These are phyloP conservation scores for Empis stercorea DNA, from an alignment of 2,888 invertebrate species.

Conservation along the genomic window DNA sequence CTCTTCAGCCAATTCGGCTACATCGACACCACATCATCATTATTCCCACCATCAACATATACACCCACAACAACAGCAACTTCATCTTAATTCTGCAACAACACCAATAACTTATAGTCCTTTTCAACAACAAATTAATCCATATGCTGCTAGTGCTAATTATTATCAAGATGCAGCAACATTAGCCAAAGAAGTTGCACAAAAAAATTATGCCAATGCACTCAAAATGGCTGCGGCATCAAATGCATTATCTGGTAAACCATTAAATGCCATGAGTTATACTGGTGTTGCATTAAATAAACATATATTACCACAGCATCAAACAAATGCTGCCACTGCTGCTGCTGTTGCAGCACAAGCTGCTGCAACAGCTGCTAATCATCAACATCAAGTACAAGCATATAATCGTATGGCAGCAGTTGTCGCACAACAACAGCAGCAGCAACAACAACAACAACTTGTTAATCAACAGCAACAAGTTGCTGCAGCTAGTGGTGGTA, in stretches of 20 bases:
- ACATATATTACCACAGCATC: conserved; percentile 17
- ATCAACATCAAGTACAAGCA: conserved; percentile 15
- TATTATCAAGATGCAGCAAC: conserved; percentile 47
- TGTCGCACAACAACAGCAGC: conserved; percentile 26
- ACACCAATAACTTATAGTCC: conserved; percentile 14
- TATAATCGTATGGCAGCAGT: conserved; percentile 3
- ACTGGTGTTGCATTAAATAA: conserved; percentile 60
- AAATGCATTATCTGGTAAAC: conserved; percentile 32
- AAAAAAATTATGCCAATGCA: conserved; percentile 69
- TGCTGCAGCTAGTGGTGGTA: not conserved
- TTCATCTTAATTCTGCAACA: conserved; percentile 4
- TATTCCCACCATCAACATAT: conserved; percentile 14
- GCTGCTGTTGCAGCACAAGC: conserved; percentile 18
- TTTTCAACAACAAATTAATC: conserved; percentile 18
- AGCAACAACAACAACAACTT: conserved; percentile 10
- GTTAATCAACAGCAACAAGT: not conserved
- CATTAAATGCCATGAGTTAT: conserved; percentile 48
- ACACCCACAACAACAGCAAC: conserved; percentile 15
- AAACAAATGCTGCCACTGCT: conserved; percentile 13
- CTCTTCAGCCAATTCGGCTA: conserved; percentile 12
- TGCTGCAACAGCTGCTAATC: conserved; percentile 16
- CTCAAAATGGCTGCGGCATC: conserved; percentile 46
- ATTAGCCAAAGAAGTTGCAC: conserved; percentile 68
- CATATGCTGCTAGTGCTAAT: conserved; percentile 17
- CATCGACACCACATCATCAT: conserved; percentile 11